Evolutionary conservation across 2,113 vertebrate species (phyloP), one percentile per base, ranked within the genome.

Genomic region (Megaptera novaeangliae): DNA sequence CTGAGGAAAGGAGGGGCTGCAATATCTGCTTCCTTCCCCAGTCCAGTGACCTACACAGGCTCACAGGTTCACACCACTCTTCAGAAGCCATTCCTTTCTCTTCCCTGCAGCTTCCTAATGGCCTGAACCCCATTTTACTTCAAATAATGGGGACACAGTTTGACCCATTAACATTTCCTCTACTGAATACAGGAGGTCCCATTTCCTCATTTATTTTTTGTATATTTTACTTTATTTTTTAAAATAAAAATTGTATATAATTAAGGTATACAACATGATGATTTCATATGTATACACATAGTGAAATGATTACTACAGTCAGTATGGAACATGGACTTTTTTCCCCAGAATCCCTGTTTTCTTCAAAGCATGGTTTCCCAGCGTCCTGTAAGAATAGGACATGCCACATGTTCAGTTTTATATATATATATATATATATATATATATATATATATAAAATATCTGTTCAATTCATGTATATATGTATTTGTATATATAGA

Each of bases 221-320:
- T 61, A 29, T 83, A 82, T 64, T 83, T 89, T 89, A 64, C 49
- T 83, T 94, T 78, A n/a, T 69, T 92, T 69, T 84, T 84, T 41
- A 57, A 92, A 87, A 52, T 75, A 92, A 92, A 88, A 71, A 87
- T 72, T 80, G 6, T 8, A 52, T 80, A 36, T 3, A 64, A 46
- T 86, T 71, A 91, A 85, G 63, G n/a, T 44, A 8, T 49, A 64
- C 63, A 74, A 1, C 39, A 34, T 68, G 57, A 81, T 86, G 41
- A 29, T 74, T 85, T 88, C 29, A 23, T 75, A 66, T 25, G 61
- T 23, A 82, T 39, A 85, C 27, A 34, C 23, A 55, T 27, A 57
- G 57, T 82, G 57, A 46, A 49, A 82, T 74, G 10, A 88, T 92
- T 74, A 85, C 18, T 74, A 36, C 1, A 27, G 84, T 75, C 34